phyloP scores from a whole-genome alignment of 1,140 invertebrate species.

The Pogonognathellus flavescens region DNA sequence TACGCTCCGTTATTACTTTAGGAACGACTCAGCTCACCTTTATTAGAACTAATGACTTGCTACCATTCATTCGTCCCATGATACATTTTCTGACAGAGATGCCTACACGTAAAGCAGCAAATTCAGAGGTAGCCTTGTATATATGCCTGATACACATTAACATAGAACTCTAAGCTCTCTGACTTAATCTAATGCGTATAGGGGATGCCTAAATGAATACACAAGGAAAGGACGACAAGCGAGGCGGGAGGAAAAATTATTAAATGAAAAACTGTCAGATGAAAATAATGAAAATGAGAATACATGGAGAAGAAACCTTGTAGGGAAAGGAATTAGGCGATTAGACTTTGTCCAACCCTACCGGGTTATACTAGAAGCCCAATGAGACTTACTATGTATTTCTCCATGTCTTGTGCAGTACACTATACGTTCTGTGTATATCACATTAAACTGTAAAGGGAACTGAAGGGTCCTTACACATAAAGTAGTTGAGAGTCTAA shows the following conservation, averaged over 20 bases:
- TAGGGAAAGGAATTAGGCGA: background rate
- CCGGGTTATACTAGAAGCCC: background rate
- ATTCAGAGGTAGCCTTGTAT: background rate
- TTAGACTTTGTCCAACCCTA: background rate
- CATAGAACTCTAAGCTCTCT: too few relatives aligned
- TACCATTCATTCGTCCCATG: background rate
- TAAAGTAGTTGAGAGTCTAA: slow-evolving; percentile 38
- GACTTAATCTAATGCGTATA: background rate
- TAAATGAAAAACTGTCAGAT: slow-evolving; percentile 50
- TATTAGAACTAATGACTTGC: slow-evolving; percentile 25
- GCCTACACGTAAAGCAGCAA: background rate
- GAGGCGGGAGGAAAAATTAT: slow-evolving; percentile 32
- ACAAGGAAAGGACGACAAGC: slow-evolving; percentile 3
- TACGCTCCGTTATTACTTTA: background rate
- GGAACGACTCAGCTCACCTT: slow-evolving; percentile 17
- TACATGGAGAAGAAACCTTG: slow-evolving; percentile 7
- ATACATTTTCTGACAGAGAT: background rate
- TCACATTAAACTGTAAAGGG: slow-evolving; percentile 27
- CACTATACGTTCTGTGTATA: background rate
- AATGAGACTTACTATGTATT: slow-evolving; percentile 2
- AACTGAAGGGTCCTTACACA: slow-evolving; percentile 40
- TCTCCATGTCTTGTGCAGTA: background rate
- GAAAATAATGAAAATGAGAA: slow-evolving; percentile 50
- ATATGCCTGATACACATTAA: background rate
- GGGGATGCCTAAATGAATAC: slow-evolving; percentile 3